These are phyloP conservation scores for Semotilus atromaculatus DNA, from an alignment of 2,797 vertebrate species.

Conservation along the genomic window DNA sequence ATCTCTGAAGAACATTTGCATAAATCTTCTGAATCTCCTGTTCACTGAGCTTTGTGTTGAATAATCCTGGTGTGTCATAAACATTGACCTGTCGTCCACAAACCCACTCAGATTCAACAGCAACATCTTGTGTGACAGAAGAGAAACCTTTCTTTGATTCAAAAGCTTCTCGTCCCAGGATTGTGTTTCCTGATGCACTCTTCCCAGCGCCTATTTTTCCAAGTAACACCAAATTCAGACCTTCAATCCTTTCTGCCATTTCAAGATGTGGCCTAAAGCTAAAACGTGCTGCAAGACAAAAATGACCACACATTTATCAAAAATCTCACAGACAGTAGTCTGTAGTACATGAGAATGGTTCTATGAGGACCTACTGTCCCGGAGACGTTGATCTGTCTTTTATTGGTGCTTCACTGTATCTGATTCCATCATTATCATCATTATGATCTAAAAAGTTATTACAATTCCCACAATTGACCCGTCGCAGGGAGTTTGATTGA, in stretches of 20 bases:
- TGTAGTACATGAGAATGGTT: too few relatives aligned
- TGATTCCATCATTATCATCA: too few relatives aligned
- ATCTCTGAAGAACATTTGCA: accelerated
- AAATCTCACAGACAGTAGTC: too few relatives aligned
- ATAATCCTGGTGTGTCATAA: conserved; percentile 5
- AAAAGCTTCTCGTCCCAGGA: not conserved
- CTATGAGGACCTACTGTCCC: too few relatives aligned
- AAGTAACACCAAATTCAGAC: not conserved
- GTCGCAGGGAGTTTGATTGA: too few relatives aligned
- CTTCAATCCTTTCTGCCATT: not conserved
- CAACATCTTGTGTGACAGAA: not conserved
- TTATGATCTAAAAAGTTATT: too few relatives aligned
- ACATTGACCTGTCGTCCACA: not conserved
- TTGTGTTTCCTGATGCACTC: not conserved
- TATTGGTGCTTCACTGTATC: too few relatives aligned
- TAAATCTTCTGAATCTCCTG: not conserved
- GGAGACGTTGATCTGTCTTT: too few relatives aligned
- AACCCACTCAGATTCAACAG: not conserved
- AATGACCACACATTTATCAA: too few relatives aligned
- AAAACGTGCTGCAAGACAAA: too few relatives aligned
- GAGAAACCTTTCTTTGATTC: accelerated
- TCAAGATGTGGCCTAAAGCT: too few relatives aligned
- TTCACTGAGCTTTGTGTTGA: not conserved
- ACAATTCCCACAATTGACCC: too few relatives aligned
- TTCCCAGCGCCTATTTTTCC: not conserved